Percentiles rank a stretch among this genome's conserved stretches.
phyloP scores from a whole-genome alignment of 2,797 vertebrate genomes.

The Zalophus californianus region DNA sequence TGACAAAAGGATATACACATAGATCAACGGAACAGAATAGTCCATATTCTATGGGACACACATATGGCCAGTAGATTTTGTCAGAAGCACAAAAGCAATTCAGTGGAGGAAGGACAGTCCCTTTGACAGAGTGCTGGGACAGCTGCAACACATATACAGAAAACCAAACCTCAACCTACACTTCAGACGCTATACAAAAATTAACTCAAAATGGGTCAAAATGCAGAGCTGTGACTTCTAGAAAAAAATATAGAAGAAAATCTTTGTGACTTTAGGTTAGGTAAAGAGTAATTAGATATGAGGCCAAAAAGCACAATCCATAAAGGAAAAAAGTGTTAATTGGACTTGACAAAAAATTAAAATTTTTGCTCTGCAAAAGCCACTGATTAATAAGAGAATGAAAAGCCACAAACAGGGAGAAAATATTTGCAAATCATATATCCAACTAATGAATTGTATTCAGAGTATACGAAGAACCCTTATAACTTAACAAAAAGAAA shows the following conservation, averaged over 20 bases:
- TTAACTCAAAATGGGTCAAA: conserved; percentile 30
- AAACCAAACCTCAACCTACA: neutral
- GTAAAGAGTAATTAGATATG: neutral
- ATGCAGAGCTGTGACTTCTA: neutral
- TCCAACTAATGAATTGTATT: neutral
- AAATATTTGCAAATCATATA: conserved; percentile 21
- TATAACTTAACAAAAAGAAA: conserved; percentile 11
- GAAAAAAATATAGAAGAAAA: conserved; percentile 6
- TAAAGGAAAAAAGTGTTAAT: neutral
- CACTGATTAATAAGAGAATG: neutral
- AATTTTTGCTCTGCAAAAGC: neutral
- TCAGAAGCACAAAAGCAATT: neutral
- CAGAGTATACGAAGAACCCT: neutral
- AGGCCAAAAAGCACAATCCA: neutral
- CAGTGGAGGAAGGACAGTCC: neutral
- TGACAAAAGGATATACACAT: neutral
- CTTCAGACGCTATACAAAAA: neutral
- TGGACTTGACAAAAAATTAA: neutral
- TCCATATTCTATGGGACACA: neutral
- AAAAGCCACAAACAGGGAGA: neutral
- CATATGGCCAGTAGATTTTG: neutral
- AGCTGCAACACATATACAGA: neutral
- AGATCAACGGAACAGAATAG: neutral
- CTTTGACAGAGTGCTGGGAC: neutral
- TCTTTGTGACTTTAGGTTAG: neutral